These are phyloP conservation scores for Sclerurus mexicanus DNA, from an alignment of 2,113 vertebrate species.

Conservation along the genomic window DNA sequence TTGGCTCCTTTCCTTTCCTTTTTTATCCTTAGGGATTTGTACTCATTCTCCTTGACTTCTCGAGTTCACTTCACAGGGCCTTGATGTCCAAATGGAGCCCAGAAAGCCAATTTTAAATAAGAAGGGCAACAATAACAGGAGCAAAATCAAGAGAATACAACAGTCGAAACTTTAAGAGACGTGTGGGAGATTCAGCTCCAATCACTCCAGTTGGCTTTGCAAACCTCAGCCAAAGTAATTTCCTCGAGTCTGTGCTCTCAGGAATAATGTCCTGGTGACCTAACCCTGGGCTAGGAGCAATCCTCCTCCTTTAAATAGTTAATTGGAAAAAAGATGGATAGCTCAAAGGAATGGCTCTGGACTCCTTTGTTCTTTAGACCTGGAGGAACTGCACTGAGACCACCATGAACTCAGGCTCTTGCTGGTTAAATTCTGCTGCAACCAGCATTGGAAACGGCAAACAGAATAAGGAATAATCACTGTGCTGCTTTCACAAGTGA, in stretches of 20 bases:
- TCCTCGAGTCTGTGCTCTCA: background rate
- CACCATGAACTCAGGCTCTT: background rate
- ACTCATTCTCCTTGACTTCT: background rate
- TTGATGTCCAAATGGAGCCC: background rate
- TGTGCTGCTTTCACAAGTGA: background rate
- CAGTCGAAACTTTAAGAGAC: background rate
- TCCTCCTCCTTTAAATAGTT: background rate
- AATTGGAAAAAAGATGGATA: background rate
- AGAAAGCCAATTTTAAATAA: background rate
- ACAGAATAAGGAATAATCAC: background rate
- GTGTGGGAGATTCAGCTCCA: background rate
- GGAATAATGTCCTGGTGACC: conserved; percentile 5
- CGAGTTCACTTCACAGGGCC: background rate
- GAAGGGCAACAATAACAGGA: background rate
- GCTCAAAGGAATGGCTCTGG: background rate
- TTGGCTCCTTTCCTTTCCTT: background rate
- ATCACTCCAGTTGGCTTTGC: background rate
- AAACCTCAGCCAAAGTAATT: background rate
- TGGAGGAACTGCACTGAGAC: background rate
- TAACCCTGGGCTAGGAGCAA: background rate
- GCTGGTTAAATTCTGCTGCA: background rate
- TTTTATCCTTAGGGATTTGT: background rate
- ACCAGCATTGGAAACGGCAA: background rate
- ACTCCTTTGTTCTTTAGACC: background rate
- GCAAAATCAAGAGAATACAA: background rate